Conservation (phyloP, 2,888 invertebrate genomes). For the Molorchus minor region DNA sequence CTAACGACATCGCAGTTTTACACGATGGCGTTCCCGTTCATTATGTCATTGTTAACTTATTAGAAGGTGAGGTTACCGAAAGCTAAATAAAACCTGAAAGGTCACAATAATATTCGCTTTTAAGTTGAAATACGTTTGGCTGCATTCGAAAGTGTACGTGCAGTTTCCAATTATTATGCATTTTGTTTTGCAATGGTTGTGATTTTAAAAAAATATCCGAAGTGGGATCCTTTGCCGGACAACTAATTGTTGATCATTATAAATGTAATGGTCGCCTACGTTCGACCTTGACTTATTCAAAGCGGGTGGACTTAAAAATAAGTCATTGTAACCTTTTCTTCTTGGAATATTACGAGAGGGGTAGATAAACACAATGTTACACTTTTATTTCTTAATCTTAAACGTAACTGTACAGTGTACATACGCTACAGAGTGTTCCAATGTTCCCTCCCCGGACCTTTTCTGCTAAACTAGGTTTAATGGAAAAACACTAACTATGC, state of each 20-base stretch:
- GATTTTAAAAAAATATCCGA: neutral
- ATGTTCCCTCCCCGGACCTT: too few relatives aligned
- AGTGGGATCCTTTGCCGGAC: neutral
- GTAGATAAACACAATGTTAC: too few relatives aligned
- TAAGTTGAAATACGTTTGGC: slow-evolving; percentile 7
- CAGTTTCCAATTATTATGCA: neutral
- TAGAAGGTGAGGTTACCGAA: slow-evolving; percentile 37
- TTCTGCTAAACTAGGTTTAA: too few relatives aligned
- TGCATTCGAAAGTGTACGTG: neutral
- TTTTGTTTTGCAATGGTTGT: slow-evolving; percentile 2
- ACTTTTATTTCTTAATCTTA: too few relatives aligned
- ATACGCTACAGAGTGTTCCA: too few relatives aligned
- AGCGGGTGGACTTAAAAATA: neutral
- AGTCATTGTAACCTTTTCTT: too few relatives aligned
- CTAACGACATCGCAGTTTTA: neutral
- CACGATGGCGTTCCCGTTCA: slow-evolving; percentile 7
- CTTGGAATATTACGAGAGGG: too few relatives aligned
- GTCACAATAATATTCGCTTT: slow-evolving; percentile 30
- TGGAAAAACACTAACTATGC: too few relatives aligned
- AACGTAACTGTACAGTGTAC: too few relatives aligned
- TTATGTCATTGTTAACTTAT: slow-evolving; percentile 38
- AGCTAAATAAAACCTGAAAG: slow-evolving; percentile 32
- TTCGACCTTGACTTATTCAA: slow-evolving; percentile 3
- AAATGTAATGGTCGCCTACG: slow-evolving; percentile 2
- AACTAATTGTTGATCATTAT: neutral